A percentile compares a stretch with the other conserved stretches of the same genome.
Conservation (phyloP, 2,888 invertebrate species). For the Patella depressa region DNA sequence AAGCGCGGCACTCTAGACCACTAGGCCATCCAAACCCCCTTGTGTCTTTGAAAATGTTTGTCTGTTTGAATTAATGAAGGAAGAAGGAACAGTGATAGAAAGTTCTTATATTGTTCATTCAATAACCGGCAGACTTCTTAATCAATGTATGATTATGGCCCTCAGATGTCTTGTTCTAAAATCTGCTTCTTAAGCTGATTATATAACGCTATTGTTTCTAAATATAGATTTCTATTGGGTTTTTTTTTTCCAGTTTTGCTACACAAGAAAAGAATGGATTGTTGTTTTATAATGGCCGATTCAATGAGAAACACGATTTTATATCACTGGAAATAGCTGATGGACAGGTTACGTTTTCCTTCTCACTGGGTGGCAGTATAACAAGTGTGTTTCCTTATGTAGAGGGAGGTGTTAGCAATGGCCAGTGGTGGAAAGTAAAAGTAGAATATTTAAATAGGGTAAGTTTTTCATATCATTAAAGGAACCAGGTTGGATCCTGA, state of each 20-base stretch:
- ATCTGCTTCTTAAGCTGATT: too few species aligned
- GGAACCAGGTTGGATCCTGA: too few species aligned
- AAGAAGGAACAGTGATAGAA: too few species aligned
- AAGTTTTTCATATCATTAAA: constrained; percentile 33
- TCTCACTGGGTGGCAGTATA: constrained; percentile 85
- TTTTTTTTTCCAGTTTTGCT: constrained; percentile 80
- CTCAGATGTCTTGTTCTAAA: too few species aligned
- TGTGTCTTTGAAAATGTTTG: too few species aligned
- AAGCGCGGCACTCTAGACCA: too few species aligned
- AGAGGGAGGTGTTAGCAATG: constrained; percentile 85
- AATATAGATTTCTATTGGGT: background rate
- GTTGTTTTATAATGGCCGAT: constrained; percentile 93
- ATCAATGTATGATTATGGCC: too few species aligned
- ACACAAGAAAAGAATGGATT: constrained; percentile 88
- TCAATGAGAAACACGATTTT: constrained; percentile 95
- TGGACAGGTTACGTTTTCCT: constrained; percentile 84
- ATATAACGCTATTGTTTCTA: too few species aligned
- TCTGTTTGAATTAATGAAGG: too few species aligned
- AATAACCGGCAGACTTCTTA: too few species aligned
- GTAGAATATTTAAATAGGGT: constrained; percentile 88
- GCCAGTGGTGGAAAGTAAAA: constrained; percentile 89
- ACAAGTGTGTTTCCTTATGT: constrained; percentile 75
- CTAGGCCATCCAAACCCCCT: too few species aligned
- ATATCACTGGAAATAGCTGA: constrained; percentile 88
- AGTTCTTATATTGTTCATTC: too few species aligned